phyloP scores from a whole-genome alignment of 2,113 vertebrate genomes.

The Zeus faber region DNA sequence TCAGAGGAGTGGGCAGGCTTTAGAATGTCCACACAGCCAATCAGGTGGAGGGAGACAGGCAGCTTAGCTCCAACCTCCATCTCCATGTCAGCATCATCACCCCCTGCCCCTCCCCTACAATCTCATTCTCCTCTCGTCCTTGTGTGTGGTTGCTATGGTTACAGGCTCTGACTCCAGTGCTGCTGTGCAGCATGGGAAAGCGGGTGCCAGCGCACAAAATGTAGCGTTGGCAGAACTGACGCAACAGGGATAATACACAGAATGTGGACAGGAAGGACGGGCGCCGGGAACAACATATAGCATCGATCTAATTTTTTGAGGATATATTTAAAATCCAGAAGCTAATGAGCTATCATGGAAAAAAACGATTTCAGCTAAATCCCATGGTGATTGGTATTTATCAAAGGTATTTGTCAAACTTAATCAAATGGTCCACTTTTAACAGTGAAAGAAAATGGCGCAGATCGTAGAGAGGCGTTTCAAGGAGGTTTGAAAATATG shows the following conservation, averaged over 20 bases:
- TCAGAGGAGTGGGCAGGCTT: conserved; percentile 73
- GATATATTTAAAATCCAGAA: too few relatives aligned
- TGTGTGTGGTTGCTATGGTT: conserved; percentile 86
- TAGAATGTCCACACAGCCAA: conserved; percentile 69
- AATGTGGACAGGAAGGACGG: too few relatives aligned
- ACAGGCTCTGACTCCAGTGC: conserved; percentile 68
- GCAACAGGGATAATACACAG: conserved; percentile 34
- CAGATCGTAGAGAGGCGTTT: too few relatives aligned
- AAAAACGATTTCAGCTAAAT: too few relatives aligned
- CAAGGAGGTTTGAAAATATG: too few relatives aligned
- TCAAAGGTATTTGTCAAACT: too few relatives aligned
- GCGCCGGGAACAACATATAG: too few relatives aligned
- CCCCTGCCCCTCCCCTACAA: conserved; percentile 65
- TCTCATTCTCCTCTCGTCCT: conserved; percentile 71
- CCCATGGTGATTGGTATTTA: too few relatives aligned
- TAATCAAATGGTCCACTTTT: too few relatives aligned
- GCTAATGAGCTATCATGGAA: too few relatives aligned
- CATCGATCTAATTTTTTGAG: too few relatives aligned
- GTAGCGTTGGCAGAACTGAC: conserved; percentile 55
- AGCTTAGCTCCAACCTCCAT: conserved; percentile 59
- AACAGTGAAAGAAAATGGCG: too few relatives aligned
- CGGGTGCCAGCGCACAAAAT: conserved; percentile 24
- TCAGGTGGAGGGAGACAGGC: conserved; percentile 67
- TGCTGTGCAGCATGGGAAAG: conserved; percentile 41
- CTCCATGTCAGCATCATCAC: conserved; percentile 51